Base-by-base conservation (phyloP, 2,113 vertebrate species). In the Albula glossodonta region DNA sequence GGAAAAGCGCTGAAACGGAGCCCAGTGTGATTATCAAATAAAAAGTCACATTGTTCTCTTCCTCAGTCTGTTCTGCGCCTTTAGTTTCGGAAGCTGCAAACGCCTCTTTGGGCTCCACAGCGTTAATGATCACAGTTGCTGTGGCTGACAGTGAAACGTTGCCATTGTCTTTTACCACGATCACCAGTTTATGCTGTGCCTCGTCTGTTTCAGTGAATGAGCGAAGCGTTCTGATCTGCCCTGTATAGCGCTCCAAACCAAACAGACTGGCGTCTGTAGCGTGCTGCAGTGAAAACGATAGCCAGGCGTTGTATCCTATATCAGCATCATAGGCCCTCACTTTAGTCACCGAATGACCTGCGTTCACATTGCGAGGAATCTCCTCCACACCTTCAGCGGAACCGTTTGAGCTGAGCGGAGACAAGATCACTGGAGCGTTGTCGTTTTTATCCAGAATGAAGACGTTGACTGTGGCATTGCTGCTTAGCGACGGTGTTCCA, bases 371-470 rank as follows among this genome's bases (percentile, higher is more conserved):
- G 6, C 89, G 90, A 3, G 90, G 60, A 85, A 90, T 81, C 60
- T 88, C 83, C 60, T 88, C 83, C 66, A 90, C 83, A 66, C 83
- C 87, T 57, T 84, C 89, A 85, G 88, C 80, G 25, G 90, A 90
- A 77, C 87, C 87, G 66, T 92, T 92, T 74, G 87, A 8, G 1
- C 86, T 89, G 49, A 90, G 17, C 22, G 91, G 91, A 56, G 87
- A 87, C 83, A 90, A 78, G 56, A 92, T 89, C 78, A 92, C 84
- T 25, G 92, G 92, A 57, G 52, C 49, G 25, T 92, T 92, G 83
- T 92, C 91, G 78, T 92, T 92, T 80, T 89, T 88, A 86, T 92
- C 90, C 83, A 93, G 81, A 82, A 93, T 88, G 41, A 89, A 90
- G 51, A 90, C 86, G 0, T 81, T 90, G 25, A 92, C 88, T 25